Conservation (phyloP, 2,113 vertebrate species). For the Maccullochella peelii region DNA sequence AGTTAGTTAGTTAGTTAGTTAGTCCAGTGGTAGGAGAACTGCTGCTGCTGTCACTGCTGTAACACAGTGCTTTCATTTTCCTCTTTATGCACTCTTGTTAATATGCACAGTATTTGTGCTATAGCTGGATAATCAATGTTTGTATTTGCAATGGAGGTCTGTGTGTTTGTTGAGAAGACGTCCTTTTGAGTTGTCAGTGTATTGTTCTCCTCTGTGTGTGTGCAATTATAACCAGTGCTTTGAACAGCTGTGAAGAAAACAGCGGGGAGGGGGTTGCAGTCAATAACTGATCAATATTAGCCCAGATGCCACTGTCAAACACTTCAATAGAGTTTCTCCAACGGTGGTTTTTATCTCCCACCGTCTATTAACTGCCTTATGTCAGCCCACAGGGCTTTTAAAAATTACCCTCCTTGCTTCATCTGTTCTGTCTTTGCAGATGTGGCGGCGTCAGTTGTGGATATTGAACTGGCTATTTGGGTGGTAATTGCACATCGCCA, state of each 20-base stretch:
- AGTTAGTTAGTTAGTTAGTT: no score
- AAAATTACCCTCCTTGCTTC: constrained; percentile 50
- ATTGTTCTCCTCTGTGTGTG: constrained; percentile 57
- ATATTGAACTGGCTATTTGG: constrained; percentile 70
- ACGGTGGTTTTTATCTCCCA: constrained; percentile 62
- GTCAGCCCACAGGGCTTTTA: constrained; percentile 63
- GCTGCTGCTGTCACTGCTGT: constrained; percentile 6
- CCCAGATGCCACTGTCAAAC: constrained; percentile 81
- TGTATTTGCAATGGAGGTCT: constrained; percentile 35
- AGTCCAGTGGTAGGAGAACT: background rate
- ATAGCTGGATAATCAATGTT: constrained; percentile 42
- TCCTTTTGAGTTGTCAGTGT: constrained; percentile 48
- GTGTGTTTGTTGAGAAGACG: constrained; percentile 37
- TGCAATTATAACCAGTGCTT: constrained; percentile 63
- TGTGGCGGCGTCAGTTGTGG: constrained; percentile 58
- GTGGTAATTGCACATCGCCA: constrained; percentile 69
- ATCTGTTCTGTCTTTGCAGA: constrained; percentile 58
- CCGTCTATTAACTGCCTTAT: constrained; percentile 71
- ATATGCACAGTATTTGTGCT: constrained; percentile 24
- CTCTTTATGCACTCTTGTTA: background rate
- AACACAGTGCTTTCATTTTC: constrained; percentile 18
- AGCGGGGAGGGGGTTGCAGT: constrained; percentile 56
- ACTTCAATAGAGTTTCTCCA: constrained; percentile 79
- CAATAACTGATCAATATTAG: constrained; percentile 82
- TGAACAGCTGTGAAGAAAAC: constrained; percentile 44